A percentile compares a stretch with the other conserved stretches of the same genome.
Conservation (phyloP, 2,797 vertebrate species). For the Crocidura indochinensis region DNA sequence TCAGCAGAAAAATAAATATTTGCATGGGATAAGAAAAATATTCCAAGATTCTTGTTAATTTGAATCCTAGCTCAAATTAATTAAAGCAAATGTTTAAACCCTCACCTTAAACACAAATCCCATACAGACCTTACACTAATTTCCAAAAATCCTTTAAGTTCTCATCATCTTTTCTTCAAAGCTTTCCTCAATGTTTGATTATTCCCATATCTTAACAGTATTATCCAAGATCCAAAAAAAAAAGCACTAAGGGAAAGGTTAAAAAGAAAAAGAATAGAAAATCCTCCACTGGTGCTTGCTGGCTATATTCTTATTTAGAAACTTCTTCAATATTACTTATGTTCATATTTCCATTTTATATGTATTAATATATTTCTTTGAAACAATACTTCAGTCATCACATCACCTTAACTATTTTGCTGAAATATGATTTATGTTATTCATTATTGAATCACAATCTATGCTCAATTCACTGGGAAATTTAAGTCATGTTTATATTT, state of each 20-base stretch:
- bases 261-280: neutral
- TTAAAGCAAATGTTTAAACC: neutral
- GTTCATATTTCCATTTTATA: constrained; percentile 33
- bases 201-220: no score
- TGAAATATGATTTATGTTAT: neutral
- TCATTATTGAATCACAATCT: constrained; percentile 35
- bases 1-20: neutral
- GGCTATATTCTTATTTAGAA: neutral
- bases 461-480: neutral
- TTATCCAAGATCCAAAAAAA: neutral
- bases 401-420: constrained; percentile 33
- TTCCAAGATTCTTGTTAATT: neutral
- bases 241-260: neutral
- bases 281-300: neutral
- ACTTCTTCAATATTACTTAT: neutral
- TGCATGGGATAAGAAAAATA: neutral
- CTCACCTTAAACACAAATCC: no score
- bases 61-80: neutral
- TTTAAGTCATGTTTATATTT: constrained; percentile 32
- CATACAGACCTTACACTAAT: no score
- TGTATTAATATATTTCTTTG: constrained; percentile 33
- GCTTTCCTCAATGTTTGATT: no score
- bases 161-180: no score
- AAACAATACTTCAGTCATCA: constrained; percentile 24
- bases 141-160: no score